Conservation (phyloP, 2,113 vertebrate genomes). For the Etheostoma cragini region DNA sequence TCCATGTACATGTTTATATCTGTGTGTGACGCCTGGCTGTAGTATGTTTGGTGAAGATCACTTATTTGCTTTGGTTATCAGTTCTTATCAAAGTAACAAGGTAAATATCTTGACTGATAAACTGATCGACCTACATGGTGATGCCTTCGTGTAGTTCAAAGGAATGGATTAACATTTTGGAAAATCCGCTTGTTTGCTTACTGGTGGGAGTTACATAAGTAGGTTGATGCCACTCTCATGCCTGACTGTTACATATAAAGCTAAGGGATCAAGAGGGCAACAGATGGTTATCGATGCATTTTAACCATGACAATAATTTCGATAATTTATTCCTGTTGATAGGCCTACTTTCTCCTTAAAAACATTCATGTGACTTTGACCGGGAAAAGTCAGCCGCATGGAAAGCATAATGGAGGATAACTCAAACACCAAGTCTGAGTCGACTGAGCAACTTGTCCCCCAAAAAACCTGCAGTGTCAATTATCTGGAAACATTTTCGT, state of each 20-base stretch:
- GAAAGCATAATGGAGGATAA: no score
- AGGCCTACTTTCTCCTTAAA: no score
- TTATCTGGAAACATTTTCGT: no score
- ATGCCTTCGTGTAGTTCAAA: background rate
- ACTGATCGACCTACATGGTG: background rate
- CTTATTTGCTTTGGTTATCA: constrained; percentile 23
- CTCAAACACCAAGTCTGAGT: no score
- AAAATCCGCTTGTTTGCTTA: background rate
- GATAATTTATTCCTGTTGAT: no score
- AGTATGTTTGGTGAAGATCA: background rate
- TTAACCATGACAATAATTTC: no score
- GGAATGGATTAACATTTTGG: background rate
- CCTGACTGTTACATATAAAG: background rate
- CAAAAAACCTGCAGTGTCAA: no score
- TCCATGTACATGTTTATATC: no score
- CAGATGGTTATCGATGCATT: no score
- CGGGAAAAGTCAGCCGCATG: no score
- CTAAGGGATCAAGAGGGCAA: background rate
- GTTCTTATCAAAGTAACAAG: constrained; percentile 5
- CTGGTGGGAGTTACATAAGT: constrained; percentile 2
- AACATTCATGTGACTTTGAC: no score
- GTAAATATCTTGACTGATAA: background rate
- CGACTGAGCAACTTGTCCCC: no score
- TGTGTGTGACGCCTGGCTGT: background rate
- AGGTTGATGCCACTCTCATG: background rate